Percentiles rank a stretch among this genome's conserved stretches.
Conservation (phyloP, 2,113 vertebrate genomes). For the Nettapus auritus region DNA sequence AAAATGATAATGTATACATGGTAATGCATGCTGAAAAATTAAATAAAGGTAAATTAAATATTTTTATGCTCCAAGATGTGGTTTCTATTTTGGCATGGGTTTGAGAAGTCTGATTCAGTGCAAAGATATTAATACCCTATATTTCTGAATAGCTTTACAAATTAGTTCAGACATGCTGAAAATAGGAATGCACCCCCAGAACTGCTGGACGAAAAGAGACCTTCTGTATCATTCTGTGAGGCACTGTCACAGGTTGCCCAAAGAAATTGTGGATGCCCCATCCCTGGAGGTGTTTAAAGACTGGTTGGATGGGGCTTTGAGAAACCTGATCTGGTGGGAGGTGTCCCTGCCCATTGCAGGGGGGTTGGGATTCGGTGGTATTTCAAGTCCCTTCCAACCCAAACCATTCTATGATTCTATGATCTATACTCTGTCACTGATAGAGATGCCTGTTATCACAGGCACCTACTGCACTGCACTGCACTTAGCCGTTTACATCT, state of each 20-base stretch:
- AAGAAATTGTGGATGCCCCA: no score
- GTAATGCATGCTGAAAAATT: background rate
- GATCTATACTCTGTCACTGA: background rate
- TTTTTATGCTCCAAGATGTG: rapidly evolving
- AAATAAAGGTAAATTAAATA: background rate
- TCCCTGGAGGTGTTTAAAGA: no score
- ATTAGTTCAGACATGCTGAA: background rate
- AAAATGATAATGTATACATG: background rate
- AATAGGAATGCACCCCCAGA: background rate
- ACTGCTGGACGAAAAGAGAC: background rate
- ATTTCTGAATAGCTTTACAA: background rate
- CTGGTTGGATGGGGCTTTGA: no score
- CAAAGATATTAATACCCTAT: background rate
- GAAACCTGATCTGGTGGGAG: no score
- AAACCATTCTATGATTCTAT: no score
- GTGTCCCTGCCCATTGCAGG: no score
- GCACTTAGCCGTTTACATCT: background rate
- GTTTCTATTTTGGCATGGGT: background rate
- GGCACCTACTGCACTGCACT: background rate
- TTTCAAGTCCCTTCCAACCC: no score
- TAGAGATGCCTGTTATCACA: background rate
- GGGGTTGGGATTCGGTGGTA: no score
- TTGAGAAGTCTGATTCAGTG: background rate
- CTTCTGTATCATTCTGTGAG: background rate
- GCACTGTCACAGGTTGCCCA: no score